A percentile compares a stretch with the other conserved stretches of the same genome.
phyloP scores from a whole-genome alignment of 37 sponge, comb jelly and placozoan species.

The Petrosia ficiformis region DNA sequence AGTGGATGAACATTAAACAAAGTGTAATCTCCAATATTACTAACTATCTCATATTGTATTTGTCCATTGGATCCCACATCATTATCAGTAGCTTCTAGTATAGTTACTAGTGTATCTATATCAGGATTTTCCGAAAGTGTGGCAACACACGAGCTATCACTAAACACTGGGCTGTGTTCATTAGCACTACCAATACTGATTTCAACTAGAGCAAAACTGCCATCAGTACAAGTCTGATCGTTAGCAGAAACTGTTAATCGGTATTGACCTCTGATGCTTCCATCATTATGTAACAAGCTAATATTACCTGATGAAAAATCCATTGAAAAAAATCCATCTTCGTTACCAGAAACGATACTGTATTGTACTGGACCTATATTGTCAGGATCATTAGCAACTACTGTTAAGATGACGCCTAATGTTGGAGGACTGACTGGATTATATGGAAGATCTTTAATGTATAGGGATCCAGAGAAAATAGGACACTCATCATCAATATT shows the following conservation, averaged over 20 bases:
- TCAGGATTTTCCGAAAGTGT: conserved; percentile 40
- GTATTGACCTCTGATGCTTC: conserved; percentile 13
- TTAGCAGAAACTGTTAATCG: conserved; percentile 44
- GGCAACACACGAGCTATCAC: conserved; percentile 6
- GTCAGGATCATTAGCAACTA: conserved; percentile 60
- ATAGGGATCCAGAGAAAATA: conserved; percentile 25
- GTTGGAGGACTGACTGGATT: neutral
- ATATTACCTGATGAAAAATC: conserved; percentile 32
- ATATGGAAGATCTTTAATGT: conserved; percentile 4
- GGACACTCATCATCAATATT: conserved; percentile 69
- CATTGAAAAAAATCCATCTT: conserved; percentile 3
- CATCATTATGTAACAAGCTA: neutral
- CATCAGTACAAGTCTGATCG: conserved; percentile 21
- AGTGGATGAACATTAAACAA: conserved; percentile 33
- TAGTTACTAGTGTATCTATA: conserved; percentile 32
- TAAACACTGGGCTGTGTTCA: conserved; percentile 34
- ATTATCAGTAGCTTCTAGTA: conserved; percentile 39
- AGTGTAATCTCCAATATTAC: neutral
- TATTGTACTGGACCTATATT: conserved; percentile 19
- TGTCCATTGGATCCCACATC: conserved; percentile 34
- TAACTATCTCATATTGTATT: conserved; percentile 20
- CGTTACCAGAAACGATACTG: conserved; percentile 12
- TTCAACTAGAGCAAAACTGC: conserved; percentile 28
- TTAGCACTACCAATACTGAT: conserved; percentile 36
- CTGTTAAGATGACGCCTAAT: conserved; percentile 1